phyloP scores from a whole-genome alignment of 2,113 vertebrate genomes.

The Lophochroa leadbeateri region DNA sequence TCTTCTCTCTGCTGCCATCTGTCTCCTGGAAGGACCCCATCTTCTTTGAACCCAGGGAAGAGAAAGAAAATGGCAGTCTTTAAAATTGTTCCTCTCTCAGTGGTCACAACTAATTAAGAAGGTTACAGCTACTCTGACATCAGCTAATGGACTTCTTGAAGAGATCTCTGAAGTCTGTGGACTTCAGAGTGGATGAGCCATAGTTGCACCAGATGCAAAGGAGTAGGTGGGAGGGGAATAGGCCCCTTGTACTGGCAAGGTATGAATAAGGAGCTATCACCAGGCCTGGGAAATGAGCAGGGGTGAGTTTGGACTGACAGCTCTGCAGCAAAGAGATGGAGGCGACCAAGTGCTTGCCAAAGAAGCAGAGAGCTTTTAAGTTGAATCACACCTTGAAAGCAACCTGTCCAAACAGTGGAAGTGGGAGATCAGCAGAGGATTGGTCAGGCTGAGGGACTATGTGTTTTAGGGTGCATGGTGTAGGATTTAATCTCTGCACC shows the following conservation, averaged over 20 bases:
- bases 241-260: background rate
- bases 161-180: slow-evolving; percentile 29
- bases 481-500: background rate
- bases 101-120: background rate
- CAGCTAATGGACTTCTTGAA: slow-evolving; percentile 19
- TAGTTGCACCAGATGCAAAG: slow-evolving; percentile 20
- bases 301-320: background rate
- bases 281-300: background rate
- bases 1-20: background rate
- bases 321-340: background rate
- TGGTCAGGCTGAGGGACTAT: background rate
- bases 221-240: slow-evolving; percentile 20
- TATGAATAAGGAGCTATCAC: background rate
- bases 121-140: background rate
- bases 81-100: background rate
- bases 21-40: background rate
- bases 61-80: background rate
- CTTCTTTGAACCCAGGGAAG: background rate
- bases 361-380: background rate
- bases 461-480: rapidly evolving
- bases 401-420: background rate
- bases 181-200: slow-evolving; percentile 20
- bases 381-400: background rate
- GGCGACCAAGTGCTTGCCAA: background rate
- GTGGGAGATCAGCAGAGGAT: background rate